Conservation (phyloP, 2,113 vertebrate genomes). For the Verasper variegatus region DNA sequence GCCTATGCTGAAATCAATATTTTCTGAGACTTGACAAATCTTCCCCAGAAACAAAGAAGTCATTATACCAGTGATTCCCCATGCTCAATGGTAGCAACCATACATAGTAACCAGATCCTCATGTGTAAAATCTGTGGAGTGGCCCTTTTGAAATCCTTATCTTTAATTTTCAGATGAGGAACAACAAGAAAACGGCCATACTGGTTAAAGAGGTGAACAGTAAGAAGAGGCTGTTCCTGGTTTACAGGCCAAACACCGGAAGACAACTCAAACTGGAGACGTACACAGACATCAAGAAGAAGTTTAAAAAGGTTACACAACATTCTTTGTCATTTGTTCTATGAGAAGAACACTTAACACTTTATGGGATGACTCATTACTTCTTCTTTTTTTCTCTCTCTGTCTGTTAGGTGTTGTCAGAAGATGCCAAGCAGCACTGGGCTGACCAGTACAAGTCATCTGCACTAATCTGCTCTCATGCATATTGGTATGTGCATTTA, state of each 20-base stretch:
- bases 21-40: not conserved
- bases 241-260: constrained; percentile 97
- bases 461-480: constrained; percentile 94
- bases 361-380: not conserved
- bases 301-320: constrained; percentile 92
- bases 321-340: not conserved
- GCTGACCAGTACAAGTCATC: constrained; percentile 94
- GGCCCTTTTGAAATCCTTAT: not conserved
- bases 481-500: constrained; percentile 89
- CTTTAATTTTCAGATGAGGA: constrained; percentile 86
- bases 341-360: rapidly evolving
- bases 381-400: not conserved
- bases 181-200: constrained; percentile 96
- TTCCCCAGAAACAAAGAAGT: not conserved
- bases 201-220: constrained; percentile 95
- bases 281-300: constrained; percentile 93
- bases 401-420: constrained; percentile 88
- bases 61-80: no score
- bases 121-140: no score
- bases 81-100: no score
- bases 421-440: constrained; percentile 95
- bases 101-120: no score
- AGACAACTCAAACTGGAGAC: constrained; percentile 96
- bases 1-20: not conserved
- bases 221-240: constrained; percentile 96